phyloP scores from a whole-genome alignment of 2,113 vertebrate genomes.

The Ictalurus punctatus region DNA sequence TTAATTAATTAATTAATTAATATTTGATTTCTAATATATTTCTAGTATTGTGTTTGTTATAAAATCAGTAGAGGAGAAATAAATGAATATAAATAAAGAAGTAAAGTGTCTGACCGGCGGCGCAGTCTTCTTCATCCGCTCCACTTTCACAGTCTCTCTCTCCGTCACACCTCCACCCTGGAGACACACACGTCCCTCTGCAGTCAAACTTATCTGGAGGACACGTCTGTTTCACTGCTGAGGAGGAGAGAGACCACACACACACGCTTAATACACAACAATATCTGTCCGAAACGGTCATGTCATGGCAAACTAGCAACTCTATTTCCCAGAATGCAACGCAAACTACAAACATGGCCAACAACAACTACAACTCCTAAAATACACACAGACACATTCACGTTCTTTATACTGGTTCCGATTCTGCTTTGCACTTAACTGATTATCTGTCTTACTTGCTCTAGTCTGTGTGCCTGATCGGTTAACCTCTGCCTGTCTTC shows the following conservation, averaged over 20 bases:
- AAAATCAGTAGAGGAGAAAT: neutral
- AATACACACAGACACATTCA: no score
- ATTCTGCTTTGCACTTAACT: no score
- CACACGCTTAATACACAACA: neutral
- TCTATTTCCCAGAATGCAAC: no score
- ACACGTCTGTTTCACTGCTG: conserved; percentile 87
- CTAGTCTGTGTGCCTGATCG: no score
- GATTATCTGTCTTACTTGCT: no score
- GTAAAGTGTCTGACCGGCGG: conserved; percentile 77
- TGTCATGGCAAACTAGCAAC: no score
- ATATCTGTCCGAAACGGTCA: neutral
- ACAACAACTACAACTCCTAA: no score
- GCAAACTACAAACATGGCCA: no score
- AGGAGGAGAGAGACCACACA: neutral
- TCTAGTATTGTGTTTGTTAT: neutral
- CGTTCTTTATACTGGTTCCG: no score
- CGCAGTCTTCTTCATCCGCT: conserved; percentile 88
- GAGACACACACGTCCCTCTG: conserved; percentile 91
- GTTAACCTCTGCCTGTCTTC: no score
- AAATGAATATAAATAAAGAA: neutral
- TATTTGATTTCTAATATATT: neutral
- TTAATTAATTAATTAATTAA: no score
- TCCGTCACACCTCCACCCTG: conserved; percentile 92
- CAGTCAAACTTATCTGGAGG: conserved; percentile 94
- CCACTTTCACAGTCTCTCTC: conserved; percentile 94